Evolutionary conservation across 2,113 vertebrate genomes (phyloP).

Genomic region (Brachirus orientalis): DNA sequence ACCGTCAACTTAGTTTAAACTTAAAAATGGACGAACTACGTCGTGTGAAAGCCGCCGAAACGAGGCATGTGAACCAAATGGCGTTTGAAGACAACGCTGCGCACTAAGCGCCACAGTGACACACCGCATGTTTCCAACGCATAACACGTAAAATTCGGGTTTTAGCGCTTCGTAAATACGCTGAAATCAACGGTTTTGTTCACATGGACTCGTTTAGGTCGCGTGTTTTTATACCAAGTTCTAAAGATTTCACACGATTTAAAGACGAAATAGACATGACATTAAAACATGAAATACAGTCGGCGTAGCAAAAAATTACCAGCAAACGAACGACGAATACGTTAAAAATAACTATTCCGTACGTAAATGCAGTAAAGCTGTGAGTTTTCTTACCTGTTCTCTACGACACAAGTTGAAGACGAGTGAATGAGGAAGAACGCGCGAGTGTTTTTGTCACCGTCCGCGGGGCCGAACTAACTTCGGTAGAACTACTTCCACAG

Average conservation of each 20-base stretch:
- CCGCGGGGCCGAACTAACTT: slow-evolving; percentile 69
- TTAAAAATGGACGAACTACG: not conserved
- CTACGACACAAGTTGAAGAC: slow-evolving; percentile 35
- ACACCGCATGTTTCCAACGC: not conserved
- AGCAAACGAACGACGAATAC: not conserved
- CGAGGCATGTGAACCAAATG: slow-evolving; percentile 61
- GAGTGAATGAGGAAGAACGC: slow-evolving; percentile 54
- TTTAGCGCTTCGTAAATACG: too few species aligned
- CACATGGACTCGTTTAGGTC: too few species aligned
- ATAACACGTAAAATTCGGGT: too few species aligned
- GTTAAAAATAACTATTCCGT: not conserved
- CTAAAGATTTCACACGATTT: too few species aligned
- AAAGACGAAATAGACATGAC: too few species aligned
- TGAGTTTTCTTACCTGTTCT: slow-evolving; percentile 69
- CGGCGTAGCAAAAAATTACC: too few species aligned
- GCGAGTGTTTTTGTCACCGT: slow-evolving; percentile 78
- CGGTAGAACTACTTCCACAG: slow-evolving; percentile 41
- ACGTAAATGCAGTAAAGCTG: fast-evolving
- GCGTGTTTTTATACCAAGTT: too few species aligned
- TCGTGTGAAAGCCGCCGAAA: not conserved
- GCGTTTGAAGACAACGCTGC: slow-evolving; percentile 61
- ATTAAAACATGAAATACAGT: too few species aligned
- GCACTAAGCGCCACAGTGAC: slow-evolving; percentile 21
- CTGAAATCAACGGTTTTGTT: too few species aligned
- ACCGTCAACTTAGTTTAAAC: not conserved